Conservation (phyloP, 1,140 invertebrate genomes). For the Achatina immaculata region DNA sequence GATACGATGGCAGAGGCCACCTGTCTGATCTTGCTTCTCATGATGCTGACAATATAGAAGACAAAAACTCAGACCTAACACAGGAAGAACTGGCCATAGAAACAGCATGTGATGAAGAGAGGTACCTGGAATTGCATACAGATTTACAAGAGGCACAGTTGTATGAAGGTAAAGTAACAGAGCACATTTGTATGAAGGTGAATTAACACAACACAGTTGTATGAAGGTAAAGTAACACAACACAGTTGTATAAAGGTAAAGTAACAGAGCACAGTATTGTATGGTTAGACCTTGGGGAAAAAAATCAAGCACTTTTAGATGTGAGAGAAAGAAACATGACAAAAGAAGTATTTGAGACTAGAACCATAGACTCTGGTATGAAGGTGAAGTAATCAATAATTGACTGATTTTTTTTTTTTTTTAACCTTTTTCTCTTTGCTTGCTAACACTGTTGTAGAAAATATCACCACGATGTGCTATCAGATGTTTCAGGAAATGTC, state of each 20-base stretch:
- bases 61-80: constrained; percentile 78
- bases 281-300: no score
- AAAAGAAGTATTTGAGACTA: no score
- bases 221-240: constrained; percentile 69
- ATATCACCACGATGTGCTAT: no score
- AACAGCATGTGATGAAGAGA: constrained; percentile 67
- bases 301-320: no score
- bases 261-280: constrained; percentile 42
- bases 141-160: constrained; percentile 73
- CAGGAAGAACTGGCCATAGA: constrained; percentile 69
- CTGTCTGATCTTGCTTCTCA: constrained; percentile 65
- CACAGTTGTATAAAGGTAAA: background rate
- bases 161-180: constrained; percentile 69
- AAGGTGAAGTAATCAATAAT: constrained; percentile 60
- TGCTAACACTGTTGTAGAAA: background rate
- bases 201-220: constrained; percentile 48
- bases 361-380: constrained; percentile 61
- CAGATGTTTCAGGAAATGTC: no score
- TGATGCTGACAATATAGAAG: constrained; percentile 62
- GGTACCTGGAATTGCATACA: constrained; percentile 82
- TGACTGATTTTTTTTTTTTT: no score
- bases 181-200: background rate
- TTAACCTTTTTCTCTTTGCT: background rate
- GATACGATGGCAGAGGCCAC: constrained; percentile 89
- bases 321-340: no score